Percentiles rank a stretch among this genome's conserved stretches.
Conservation (phyloP, 2,888 invertebrate genomes). For the Drosophila dives region DNA sequence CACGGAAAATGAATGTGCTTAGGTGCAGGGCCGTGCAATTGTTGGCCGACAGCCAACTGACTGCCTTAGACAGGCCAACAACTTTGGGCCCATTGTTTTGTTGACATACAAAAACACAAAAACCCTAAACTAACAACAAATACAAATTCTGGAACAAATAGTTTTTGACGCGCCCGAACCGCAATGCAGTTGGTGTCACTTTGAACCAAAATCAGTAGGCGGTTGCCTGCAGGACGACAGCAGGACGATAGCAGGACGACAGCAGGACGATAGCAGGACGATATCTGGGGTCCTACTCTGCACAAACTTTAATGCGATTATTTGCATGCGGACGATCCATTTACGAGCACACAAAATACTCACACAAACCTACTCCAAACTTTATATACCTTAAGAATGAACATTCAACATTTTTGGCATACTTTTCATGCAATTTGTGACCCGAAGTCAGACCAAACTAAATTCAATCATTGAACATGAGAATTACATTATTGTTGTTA, state of each 20-base stretch:
- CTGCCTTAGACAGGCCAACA: conserved; percentile 66
- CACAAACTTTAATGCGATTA: conserved; percentile 45
- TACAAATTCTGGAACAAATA: conserved; percentile 65
- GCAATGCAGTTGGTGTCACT: conserved; percentile 75
- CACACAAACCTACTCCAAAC: neutral
- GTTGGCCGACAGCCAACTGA: conserved; percentile 66
- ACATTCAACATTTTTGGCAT: neutral
- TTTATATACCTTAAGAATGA: neutral
- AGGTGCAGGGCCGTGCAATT: conserved; percentile 28
- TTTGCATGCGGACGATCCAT: conserved; percentile 43
- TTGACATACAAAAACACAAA: conserved; percentile 42
- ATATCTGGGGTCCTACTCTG: conserved; percentile 25
- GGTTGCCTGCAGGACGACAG: conserved; percentile 11
- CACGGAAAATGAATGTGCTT: conserved; percentile 46
- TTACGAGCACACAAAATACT: neutral
- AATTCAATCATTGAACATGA: neutral
- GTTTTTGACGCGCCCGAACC: conserved; percentile 69
- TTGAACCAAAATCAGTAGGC: conserved; percentile 40
- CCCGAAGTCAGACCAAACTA: neutral
- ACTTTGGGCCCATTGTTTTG: conserved; percentile 65
- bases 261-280: conserved; percentile 17
- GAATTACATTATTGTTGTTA: neutral
- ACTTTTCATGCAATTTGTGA: neutral
- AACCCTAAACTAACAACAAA: conserved; percentile 30
- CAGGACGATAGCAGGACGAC: neutral